Evolutionary conservation across 2,888 invertebrate species (phyloP).

Genomic region (Zelleria hepariella): DNA sequence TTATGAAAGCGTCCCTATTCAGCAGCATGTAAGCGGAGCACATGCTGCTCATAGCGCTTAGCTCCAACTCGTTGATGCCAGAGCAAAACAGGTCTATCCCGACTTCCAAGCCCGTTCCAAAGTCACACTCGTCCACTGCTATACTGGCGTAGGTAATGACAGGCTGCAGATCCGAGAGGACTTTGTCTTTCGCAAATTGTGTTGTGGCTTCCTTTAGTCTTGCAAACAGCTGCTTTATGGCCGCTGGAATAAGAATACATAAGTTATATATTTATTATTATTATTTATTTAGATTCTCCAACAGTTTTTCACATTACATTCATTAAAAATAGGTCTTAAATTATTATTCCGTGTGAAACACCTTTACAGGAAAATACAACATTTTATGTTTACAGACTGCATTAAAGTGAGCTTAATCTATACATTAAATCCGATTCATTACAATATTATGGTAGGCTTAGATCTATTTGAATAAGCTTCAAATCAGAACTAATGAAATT

Average conservation of each 20-base stretch:
- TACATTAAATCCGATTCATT: too few species aligned
- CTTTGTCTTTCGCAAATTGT: conserved; percentile 71
- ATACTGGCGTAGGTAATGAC: conserved; percentile 87
- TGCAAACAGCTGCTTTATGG: conserved; percentile 78
- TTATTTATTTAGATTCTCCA: too few species aligned
- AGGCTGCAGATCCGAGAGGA: conserved; percentile 82
- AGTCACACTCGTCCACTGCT: conserved; percentile 95
- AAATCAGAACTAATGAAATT: too few species aligned
- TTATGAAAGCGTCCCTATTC: conserved; percentile 77
- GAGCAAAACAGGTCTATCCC: conserved; percentile 89
- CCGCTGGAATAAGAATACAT: conserved; percentile 54
- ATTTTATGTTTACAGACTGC: too few species aligned
- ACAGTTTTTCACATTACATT: too few species aligned
- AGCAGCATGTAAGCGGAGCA: conserved; percentile 83
- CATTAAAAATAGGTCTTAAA: too few species aligned
- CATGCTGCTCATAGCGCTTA: conserved; percentile 75
- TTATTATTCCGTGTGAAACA: too few species aligned
- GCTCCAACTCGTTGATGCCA: conserved; percentile 78
- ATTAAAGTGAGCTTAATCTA: too few species aligned
- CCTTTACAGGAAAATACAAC: too few species aligned
- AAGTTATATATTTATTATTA: background rate
- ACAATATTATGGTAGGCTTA: too few species aligned
- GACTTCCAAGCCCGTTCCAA: conserved; percentile 91
- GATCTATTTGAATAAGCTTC: too few species aligned
- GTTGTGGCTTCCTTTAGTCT: conserved; percentile 73